Percentiles rank a stretch among this genome's conserved stretches.
These are phyloP conservation scores for Caenorhabditis sp. DNA, from an alignment of 2,888 invertebrate genomes.

Conservation along the genomic window DNA sequence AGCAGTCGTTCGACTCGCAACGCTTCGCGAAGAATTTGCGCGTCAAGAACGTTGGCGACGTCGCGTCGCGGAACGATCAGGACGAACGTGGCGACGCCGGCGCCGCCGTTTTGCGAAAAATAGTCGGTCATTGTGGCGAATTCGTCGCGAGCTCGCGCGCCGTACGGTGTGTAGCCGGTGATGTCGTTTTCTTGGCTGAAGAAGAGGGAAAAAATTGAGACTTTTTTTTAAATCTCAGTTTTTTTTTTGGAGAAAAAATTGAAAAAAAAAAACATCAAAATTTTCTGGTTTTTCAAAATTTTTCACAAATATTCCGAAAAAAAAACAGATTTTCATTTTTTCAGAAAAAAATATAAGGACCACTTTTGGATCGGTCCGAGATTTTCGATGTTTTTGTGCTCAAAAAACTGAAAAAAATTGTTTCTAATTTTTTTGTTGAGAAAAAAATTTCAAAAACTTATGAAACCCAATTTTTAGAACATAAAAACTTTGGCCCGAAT, in stretches of 20 bases:
- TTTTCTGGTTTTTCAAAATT: no score
- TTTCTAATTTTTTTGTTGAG: not conserved
- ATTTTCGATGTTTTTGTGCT: conserved; percentile 36
- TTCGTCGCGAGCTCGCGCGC: conserved; percentile 54
- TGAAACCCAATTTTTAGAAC: no score
- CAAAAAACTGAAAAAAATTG: no score
- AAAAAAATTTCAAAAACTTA: not conserved
- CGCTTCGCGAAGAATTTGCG: conserved; percentile 49
- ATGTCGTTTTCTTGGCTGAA: conserved; percentile 43
- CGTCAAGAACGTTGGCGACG: conserved; percentile 50
- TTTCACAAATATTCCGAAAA: no score
- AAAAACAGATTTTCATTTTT: no score
- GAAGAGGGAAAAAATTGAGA: conserved; percentile 3
- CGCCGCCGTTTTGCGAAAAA: conserved; percentile 49
- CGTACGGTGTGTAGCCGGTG: conserved; percentile 67
- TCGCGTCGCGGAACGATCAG: conserved; percentile 55
- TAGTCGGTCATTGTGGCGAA: conserved; percentile 49
- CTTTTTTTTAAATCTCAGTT: not conserved
- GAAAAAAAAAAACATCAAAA: no score
- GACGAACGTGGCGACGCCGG: conserved; percentile 60
- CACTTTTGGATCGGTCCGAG: no score
- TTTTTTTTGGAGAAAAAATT: no score
- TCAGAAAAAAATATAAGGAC: no score
- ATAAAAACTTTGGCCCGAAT: no score
- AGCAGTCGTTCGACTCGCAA: conserved; percentile 53